Conservation (phyloP, 2,797 vertebrate species). For the Etheostoma perlongum region DNA sequence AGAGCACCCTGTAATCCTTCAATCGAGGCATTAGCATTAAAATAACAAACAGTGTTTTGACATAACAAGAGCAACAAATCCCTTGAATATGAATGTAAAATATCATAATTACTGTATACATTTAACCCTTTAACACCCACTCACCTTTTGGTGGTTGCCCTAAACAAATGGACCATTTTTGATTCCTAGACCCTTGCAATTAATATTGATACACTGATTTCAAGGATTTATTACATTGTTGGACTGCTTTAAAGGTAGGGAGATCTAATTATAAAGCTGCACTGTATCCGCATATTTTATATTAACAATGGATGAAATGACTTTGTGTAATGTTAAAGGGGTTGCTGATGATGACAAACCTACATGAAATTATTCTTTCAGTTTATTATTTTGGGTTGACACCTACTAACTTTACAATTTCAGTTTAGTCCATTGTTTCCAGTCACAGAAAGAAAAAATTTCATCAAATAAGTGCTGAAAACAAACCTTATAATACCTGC, state of each 20-base stretch:
- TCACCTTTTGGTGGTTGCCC: background rate
- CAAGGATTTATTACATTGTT: background rate
- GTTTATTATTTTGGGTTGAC: background rate
- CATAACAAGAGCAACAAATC: background rate
- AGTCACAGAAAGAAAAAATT: background rate
- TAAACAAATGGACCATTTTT: background rate
- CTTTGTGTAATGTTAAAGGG: no score
- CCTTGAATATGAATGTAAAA: conserved; percentile 9
- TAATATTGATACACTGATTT: background rate
- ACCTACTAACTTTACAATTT: background rate
- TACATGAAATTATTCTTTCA: background rate
- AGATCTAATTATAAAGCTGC: background rate
- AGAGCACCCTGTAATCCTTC: background rate
- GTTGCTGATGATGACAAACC: background rate
- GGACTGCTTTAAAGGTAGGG: background rate
- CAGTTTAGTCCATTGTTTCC: background rate
- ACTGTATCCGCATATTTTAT: background rate
- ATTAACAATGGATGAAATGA: background rate
- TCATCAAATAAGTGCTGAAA: background rate
- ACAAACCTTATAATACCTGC: background rate
- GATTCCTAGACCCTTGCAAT: background rate
- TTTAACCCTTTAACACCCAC: background rate
- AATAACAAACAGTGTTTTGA: background rate
- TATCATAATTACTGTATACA: background rate
- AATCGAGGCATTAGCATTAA: conserved; percentile 5